Evolutionary conservation across 2,113 vertebrate genomes (phyloP).

Genomic region (Pampusana beccarii): DNA sequence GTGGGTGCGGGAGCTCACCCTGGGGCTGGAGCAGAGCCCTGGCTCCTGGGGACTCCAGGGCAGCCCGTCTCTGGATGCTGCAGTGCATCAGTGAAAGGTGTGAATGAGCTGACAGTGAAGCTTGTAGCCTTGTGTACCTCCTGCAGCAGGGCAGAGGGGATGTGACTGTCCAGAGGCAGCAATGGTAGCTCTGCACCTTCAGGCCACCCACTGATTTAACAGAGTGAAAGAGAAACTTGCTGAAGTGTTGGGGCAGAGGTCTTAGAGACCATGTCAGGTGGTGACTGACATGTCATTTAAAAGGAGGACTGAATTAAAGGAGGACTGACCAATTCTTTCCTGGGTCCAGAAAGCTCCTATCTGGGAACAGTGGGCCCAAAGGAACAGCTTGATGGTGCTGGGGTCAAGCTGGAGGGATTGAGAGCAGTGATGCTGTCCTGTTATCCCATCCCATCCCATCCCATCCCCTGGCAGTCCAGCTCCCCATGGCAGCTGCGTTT

Average conservation of each 20-base stretch:
- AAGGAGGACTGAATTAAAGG: background rate
- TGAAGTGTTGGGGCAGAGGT: background rate
- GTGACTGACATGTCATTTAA: background rate
- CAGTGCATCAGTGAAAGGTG: background rate
- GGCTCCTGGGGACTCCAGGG: background rate
- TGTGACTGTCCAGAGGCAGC: background rate
- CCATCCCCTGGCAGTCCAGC: too few relatives aligned
- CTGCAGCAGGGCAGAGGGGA: background rate
- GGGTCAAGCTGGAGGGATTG: background rate
- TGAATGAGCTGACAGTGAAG: background rate
- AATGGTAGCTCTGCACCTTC: background rate
- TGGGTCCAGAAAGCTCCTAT: background rate
- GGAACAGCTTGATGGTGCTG: background rate
- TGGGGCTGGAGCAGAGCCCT: background rate
- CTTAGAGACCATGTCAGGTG: background rate
- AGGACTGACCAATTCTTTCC: background rate
- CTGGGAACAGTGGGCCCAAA: background rate
- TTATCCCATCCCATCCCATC: background rate
- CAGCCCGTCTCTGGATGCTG: background rate
- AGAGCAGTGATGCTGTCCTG: background rate
- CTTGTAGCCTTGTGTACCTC: background rate
- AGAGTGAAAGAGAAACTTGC: background rate
- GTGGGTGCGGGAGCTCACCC: accelerated
- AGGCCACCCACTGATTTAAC: background rate
- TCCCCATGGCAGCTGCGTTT: background rate